Evolutionary conservation across 2,888 invertebrate genomes (phyloP).

Genomic region (Heteromyza rotundicornis): DNA sequence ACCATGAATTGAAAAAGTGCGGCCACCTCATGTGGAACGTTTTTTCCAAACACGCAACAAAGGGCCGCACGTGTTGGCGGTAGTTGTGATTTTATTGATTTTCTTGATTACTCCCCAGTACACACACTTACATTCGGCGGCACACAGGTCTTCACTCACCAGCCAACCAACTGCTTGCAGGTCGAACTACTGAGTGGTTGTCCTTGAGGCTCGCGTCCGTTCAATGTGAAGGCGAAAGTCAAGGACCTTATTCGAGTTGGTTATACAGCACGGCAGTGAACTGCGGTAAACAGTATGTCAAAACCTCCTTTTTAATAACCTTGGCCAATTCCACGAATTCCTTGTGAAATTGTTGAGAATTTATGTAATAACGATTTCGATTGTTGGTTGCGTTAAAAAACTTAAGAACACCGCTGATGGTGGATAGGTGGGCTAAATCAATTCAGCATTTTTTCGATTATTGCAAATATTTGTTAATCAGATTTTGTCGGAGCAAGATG

Average conservation of each 20-base stretch:
- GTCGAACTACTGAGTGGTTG: constrained; percentile 15
- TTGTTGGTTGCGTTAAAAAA: no score
- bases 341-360: constrained; percentile 34
- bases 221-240: constrained; percentile 46
- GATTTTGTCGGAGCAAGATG: no score
- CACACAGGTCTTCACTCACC: constrained; percentile 39
- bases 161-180: neutral
- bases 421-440: no score
- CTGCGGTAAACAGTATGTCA: no score
- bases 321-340: constrained; percentile 42
- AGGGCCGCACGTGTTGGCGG: constrained; percentile 22
- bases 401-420: no score
- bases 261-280: no score
- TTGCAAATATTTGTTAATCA: no score
- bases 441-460: no score
- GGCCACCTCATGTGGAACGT: neutral
- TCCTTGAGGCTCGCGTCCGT: constrained; percentile 13
- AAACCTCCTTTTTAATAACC: constrained; percentile 26
- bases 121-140: constrained; percentile 46
- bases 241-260: constrained; percentile 18
- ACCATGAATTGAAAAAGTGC: neutral
- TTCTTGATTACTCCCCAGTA: constrained; percentile 24
- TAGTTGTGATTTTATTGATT: constrained; percentile 35
- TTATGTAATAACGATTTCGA: constrained; percentile 2
- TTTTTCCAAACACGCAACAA: constrained; percentile 10